These are phyloP conservation scores for Plebejus anna DNA, from an alignment of 2,888 invertebrate genomes.

Conservation along the genomic window DNA sequence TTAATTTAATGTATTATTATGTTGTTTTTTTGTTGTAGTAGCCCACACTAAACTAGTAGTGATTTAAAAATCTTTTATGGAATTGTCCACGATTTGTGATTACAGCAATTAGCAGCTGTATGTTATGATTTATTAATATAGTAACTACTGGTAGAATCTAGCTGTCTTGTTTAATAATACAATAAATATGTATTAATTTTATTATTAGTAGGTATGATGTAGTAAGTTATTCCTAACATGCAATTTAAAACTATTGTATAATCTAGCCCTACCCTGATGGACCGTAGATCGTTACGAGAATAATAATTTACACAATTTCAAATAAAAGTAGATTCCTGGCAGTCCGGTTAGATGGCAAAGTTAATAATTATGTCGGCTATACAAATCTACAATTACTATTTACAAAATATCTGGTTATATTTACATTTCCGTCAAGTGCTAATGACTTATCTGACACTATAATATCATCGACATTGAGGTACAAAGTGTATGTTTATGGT, in stretches of 20 bases:
- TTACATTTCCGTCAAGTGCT: neutral
- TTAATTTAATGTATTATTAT: conserved; percentile 19
- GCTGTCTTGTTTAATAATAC: neutral
- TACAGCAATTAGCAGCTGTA: neutral
- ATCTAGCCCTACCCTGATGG: no score
- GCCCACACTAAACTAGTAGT: conserved; percentile 7
- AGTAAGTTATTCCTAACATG: no score
- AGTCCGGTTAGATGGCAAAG: neutral
- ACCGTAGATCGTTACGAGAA: no score
- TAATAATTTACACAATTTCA: no score
- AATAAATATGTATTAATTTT: no score
- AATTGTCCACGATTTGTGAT: neutral
- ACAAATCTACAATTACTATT: neutral
- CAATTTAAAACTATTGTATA: no score
- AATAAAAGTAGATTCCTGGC: neutral
- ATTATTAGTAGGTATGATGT: no score
- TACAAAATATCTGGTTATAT: neutral
- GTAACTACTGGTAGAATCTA: neutral
- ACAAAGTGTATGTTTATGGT: neutral
- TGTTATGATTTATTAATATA: neutral
- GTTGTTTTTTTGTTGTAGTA: conserved; percentile 20
- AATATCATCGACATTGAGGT: neutral
- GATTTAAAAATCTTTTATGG: conserved; percentile 6
- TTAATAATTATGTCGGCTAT: no score
- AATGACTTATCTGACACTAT: neutral